Evolutionary conservation across 1,140 invertebrate species (phyloP).

Genomic region (Dendrolimus kikuchii): DNA sequence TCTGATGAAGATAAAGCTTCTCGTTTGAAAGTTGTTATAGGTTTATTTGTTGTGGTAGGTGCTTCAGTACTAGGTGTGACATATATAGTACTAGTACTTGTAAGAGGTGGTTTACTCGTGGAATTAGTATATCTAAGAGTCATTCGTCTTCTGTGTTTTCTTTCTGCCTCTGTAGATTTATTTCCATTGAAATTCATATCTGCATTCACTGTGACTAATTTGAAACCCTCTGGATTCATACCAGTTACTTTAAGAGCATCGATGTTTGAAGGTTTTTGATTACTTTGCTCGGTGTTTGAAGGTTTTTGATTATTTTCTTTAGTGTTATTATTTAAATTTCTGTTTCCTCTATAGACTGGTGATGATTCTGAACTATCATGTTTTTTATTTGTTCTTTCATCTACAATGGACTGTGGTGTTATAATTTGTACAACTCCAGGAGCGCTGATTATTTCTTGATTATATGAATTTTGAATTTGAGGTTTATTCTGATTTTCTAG

Average conservation of each 20-base stretch:
- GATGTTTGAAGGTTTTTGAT: too few species aligned
- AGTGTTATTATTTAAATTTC: conserved; percentile 22
- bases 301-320: conserved; percentile 1
- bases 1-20: conserved; percentile 25
- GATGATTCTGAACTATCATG: conserved; percentile 22
- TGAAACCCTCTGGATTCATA: conserved; percentile 20
- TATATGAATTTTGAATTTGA: conserved; percentile 12
- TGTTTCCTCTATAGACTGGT: conserved; percentile 49
- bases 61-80: conserved; percentile 19
- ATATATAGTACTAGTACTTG: too few species aligned
- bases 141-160: conserved; percentile 43
- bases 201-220: conserved; percentile 36
- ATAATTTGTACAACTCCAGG: conserved; percentile 33
- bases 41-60: conserved; percentile 12
- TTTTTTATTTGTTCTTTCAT: conserved; percentile 46
- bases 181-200: conserved; percentile 25
- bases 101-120: neutral
- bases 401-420: conserved; percentile 44
- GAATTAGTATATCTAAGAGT: conserved; percentile 28
- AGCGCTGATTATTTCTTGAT: conserved; percentile 17
- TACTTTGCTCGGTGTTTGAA: too few species aligned
- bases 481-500: conserved; percentile 52
- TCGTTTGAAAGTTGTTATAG: conserved; percentile 10
- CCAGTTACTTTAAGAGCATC: too few species aligned
- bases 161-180: conserved; percentile 15